Conservation (phyloP, 2,797 vertebrate genomes). For the Gallirallus australis region DNA sequence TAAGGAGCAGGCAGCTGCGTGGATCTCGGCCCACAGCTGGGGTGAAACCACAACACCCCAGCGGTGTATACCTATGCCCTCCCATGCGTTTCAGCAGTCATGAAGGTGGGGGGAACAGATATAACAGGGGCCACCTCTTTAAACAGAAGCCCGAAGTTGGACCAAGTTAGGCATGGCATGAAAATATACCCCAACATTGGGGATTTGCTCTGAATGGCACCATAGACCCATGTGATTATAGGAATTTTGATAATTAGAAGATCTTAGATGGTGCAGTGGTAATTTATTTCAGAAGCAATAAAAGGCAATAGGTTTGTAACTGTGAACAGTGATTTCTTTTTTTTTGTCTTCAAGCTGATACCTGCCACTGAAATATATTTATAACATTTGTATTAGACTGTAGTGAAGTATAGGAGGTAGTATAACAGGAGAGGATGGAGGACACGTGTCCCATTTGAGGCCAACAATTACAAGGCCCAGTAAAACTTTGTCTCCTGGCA, state of each 20-base stretch:
- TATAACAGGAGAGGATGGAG: background rate
- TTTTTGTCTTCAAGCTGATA: background rate
- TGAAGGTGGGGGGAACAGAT: background rate
- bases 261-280: background rate
- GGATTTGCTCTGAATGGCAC: background rate
- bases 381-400: background rate
- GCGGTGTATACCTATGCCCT: background rate
- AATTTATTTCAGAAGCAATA: background rate
- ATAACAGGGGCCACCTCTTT: background rate
- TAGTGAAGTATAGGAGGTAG: background rate
- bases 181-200: background rate
- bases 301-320: accelerated
- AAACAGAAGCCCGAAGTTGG: background rate
- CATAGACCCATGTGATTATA: accelerated
- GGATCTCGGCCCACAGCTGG: too few relatives aligned
- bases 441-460: background rate
- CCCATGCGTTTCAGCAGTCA: background rate
- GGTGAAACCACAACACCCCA: too few relatives aligned
- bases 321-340: background rate
- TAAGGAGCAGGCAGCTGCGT: too few relatives aligned
- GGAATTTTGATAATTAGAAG: background rate
- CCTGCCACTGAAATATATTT: background rate
- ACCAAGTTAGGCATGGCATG: background rate
- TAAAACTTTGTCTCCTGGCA: background rate
- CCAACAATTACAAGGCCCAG: background rate